These are phyloP conservation scores for Miichthys miiuy DNA, from an alignment of 2,797 vertebrate species.

Conservation along the genomic window DNA sequence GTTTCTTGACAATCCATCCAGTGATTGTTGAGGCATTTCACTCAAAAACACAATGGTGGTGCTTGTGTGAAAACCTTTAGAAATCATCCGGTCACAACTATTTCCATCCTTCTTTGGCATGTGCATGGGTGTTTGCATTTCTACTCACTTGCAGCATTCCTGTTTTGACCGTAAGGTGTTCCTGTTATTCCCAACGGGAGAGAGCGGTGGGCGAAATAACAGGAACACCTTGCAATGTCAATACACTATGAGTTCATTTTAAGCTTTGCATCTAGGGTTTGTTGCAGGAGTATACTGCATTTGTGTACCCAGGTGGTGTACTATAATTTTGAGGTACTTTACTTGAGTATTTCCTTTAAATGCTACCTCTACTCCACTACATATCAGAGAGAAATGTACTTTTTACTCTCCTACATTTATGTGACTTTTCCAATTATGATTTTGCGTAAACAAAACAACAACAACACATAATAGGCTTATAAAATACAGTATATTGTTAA, in stretches of 20 bases:
- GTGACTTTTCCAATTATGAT: not conserved
- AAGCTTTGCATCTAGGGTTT: no score
- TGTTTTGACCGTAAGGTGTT: constrained; percentile 6
- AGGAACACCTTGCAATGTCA: constrained; percentile 16
- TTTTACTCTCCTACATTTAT: not conserved
- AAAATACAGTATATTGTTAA: not conserved
- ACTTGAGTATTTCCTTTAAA: no score
- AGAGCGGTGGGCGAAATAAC: not conserved
- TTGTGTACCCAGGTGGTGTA: not conserved
- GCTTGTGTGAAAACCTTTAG: not conserved
- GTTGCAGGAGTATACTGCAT: not conserved
- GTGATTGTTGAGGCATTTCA: not conserved
- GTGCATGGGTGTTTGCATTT: not conserved
- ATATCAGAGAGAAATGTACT: no score
- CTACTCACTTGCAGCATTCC: not conserved
- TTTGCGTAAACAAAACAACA: not conserved
- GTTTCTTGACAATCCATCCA: not conserved
- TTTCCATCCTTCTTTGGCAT: not conserved
- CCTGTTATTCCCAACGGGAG: constrained; percentile 3
- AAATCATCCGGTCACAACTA: no score
- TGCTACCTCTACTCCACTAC: no score
- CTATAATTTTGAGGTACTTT: no score
- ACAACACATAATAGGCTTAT: not conserved
- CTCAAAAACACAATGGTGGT: not conserved
- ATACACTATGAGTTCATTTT: not conserved